phyloP scores from a whole-genome alignment of 2,888 invertebrate genomes.

The Lithophane leautieri region DNA sequence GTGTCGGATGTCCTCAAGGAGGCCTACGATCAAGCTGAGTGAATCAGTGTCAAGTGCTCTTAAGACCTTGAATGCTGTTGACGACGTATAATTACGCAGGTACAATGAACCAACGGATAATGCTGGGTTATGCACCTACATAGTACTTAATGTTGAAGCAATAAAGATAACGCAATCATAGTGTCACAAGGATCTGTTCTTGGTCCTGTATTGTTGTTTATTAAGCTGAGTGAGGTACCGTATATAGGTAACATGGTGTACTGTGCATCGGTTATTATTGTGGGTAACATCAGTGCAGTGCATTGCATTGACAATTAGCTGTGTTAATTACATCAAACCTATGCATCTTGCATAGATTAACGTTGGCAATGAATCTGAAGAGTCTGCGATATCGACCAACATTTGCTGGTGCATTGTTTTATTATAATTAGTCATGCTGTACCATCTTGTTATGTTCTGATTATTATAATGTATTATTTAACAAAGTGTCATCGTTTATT shows the following conservation, averaged over 20 bases:
- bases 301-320: conserved; percentile 42
- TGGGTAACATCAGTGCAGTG: conserved; percentile 1
- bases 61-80: conserved; percentile 70
- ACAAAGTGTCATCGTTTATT: background rate
- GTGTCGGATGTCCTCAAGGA: conserved; percentile 85
- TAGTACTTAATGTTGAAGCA: conserved; percentile 47
- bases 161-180: conserved; percentile 64
- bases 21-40: conserved; percentile 73
- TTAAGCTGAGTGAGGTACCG: background rate
- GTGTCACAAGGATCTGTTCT: conserved; percentile 59
- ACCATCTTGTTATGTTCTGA: background rate
- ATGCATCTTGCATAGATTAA: conserved; percentile 52
- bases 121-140: conserved; percentile 53
- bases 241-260: background rate
- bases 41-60: conserved; percentile 83
- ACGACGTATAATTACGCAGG: conserved; percentile 65
- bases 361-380: conserved; percentile 12
- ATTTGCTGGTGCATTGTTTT: background rate
- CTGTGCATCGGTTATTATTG: conserved; percentile 24
- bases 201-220: conserved; percentile 47
- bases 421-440: background rate
- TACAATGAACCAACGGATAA: conserved; percentile 74
- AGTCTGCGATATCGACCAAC: background rate
- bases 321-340: conserved; percentile 38
- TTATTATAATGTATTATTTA: background rate